Evolutionary conservation across 2,888 invertebrate genomes (phyloP), one percentile per base, ranked within the genome.

Genomic region (Eupithecia subfuscata): DNA sequence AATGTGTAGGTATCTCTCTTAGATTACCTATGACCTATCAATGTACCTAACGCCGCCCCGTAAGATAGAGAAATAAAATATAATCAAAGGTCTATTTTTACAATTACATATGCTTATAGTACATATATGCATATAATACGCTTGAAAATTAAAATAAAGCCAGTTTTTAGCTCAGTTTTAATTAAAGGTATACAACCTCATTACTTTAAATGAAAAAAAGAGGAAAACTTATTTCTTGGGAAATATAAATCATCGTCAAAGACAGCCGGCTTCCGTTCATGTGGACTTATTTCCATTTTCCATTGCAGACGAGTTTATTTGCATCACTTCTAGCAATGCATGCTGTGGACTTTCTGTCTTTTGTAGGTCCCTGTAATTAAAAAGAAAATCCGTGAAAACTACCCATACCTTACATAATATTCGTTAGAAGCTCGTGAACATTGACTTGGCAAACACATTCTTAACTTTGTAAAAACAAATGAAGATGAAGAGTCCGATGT

Each of bases 231-330:
- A 43, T 45, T 40, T 68, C 65, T 67, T n/a, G 65, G 63, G 43
- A 71, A 14, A 81, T 80, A 82, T 84, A 84, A 83, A 82, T 81
- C 64, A 70, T 68, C 56, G 37, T 12, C 1, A 69, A 71, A 71
- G 71, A 65, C 65, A 71, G 65, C 30, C 16, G 48, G 34, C n/a
- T 71, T 65, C 71, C 71, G 65, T n/a, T 34, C 9, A n/a, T 48
- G n/a, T 65, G 65, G 48, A 43, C 30, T 71, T 37, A 68, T 71
- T 56, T 75, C 69, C 71, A 67, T 69, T 71, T 75, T 83, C 80
- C 84, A 82, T 81, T 79, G 18, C 60, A 71, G 70, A 63, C 37
- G 56, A 70, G 37, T 52, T 40, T 63, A 71, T 71, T 71, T 63
- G 63, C 70, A 52, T 72, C 37, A 22, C 34, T 45, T 30, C 37